Conservation (phyloP, 2,113 vertebrate species). For the Rynchops niger region DNA sequence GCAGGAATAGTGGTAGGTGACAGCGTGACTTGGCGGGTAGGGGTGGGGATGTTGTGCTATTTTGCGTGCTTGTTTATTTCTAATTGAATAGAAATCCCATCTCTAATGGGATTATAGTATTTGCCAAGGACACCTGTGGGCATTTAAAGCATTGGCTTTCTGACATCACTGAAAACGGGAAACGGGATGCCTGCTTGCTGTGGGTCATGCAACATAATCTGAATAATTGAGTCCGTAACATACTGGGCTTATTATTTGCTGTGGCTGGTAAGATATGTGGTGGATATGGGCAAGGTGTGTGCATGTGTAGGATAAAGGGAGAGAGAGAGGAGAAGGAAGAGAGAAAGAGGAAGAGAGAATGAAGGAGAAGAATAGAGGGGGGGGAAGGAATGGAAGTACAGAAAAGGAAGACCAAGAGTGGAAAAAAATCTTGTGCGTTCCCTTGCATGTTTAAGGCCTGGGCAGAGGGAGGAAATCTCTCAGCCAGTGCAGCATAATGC, state of each 20-base stretch:
- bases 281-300: not conserved
- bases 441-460: not conserved
- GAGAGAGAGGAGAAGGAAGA: not conserved
- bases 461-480: not conserved
- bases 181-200: not conserved
- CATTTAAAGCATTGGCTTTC: constrained; percentile 21
- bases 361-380: not conserved
- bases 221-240: not conserved
- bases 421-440: not conserved
- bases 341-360: not conserved
- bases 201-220: not conserved
- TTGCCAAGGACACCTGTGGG: not conserved
- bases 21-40: not conserved
- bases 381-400: not conserved
- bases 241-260: not conserved
- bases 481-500: not conserved
- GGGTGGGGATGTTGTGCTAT: not conserved
- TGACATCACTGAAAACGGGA: not conserved
- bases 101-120: not conserved
- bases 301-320: not conserved
- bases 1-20: not conserved
- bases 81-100: constrained; percentile 11
- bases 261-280: not conserved
- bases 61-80: not conserved
- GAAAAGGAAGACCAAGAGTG: not conserved